Conservation (phyloP, 2,797 vertebrate genomes). For the Aselliscus stoliczkanus region DNA sequence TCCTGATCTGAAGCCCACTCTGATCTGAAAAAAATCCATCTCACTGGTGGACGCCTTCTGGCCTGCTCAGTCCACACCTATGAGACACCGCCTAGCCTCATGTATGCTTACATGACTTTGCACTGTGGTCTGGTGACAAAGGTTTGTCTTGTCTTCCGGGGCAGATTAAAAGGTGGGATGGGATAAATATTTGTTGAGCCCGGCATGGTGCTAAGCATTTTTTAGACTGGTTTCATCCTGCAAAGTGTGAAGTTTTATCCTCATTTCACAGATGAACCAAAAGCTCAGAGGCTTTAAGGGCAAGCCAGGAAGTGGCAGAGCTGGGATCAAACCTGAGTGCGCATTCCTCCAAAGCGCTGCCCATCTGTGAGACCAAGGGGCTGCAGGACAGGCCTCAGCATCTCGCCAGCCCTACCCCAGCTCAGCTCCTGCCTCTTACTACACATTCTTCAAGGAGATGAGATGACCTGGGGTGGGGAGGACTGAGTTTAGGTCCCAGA, state of each 20-base stretch:
- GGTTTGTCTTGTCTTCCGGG: neutral
- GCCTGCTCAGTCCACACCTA: neutral
- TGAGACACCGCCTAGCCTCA: neutral
- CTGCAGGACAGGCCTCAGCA: neutral
- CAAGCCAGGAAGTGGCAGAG: neutral
- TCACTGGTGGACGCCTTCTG: neutral
- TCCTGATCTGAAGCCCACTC: neutral
- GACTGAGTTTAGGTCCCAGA: neutral
- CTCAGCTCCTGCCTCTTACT: accelerated
- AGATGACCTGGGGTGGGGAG: neutral
- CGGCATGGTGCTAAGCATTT: neutral
- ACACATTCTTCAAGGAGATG: neutral
- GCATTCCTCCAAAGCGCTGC: neutral
- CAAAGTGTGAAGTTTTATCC: neutral
- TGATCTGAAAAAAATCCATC: neutral
- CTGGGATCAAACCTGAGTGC: neutral
- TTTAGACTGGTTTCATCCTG: neutral
- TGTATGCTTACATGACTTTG: neutral
- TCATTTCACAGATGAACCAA: neutral
- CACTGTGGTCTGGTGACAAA: neutral
- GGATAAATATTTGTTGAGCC: neutral
- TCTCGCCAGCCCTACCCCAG: neutral
- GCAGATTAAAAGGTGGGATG: neutral
- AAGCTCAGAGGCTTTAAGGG: neutral
- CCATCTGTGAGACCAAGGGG: neutral